phyloP scores from a whole-genome alignment of 2,888 invertebrate species.

The Xylophagus ater region DNA sequence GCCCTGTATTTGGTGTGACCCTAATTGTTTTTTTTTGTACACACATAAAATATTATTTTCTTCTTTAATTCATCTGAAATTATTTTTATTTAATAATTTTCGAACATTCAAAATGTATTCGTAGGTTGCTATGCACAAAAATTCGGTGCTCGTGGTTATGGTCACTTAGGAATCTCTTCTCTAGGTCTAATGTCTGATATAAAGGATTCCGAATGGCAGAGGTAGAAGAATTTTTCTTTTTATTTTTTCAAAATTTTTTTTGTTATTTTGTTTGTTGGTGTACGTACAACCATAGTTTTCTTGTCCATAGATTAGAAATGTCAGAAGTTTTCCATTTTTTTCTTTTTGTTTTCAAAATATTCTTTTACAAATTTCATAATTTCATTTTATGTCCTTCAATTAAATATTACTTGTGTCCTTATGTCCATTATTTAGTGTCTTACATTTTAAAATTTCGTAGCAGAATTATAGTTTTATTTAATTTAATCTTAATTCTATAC shows the following conservation, averaged over 20 bases:
- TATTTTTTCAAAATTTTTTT: background rate
- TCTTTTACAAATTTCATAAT: background rate
- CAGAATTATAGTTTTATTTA: too few relatives aligned
- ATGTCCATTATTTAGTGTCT: background rate
- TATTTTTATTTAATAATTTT: too few relatives aligned
- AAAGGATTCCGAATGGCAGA: constrained; percentile 64
- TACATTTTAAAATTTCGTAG: background rate
- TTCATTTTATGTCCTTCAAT: background rate
- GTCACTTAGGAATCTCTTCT: constrained; percentile 79
- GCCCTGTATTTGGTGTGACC: too few relatives aligned
- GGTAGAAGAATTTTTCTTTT: constrained; percentile 48
- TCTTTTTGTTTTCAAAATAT: background rate
- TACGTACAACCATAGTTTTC: constrained; percentile 4
- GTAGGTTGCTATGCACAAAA: constrained; percentile 93
- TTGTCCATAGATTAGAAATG: too few relatives aligned
- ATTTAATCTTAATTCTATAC: too few relatives aligned
- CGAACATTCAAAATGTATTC: too few relatives aligned
- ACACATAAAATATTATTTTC: too few relatives aligned
- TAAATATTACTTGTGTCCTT: background rate
- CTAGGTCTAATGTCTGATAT: constrained; percentile 77
- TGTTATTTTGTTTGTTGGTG: background rate
- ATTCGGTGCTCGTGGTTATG: constrained; percentile 90
- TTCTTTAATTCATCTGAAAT: too few relatives aligned
- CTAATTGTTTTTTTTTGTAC: too few relatives aligned
- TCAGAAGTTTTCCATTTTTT: too few relatives aligned